Percentiles rank a stretch among this genome's conserved stretches.
Evolutionary conservation across 2,888 invertebrate genomes (phyloP).

Genomic region (Imbricaverruca yamaguchii): DNA sequence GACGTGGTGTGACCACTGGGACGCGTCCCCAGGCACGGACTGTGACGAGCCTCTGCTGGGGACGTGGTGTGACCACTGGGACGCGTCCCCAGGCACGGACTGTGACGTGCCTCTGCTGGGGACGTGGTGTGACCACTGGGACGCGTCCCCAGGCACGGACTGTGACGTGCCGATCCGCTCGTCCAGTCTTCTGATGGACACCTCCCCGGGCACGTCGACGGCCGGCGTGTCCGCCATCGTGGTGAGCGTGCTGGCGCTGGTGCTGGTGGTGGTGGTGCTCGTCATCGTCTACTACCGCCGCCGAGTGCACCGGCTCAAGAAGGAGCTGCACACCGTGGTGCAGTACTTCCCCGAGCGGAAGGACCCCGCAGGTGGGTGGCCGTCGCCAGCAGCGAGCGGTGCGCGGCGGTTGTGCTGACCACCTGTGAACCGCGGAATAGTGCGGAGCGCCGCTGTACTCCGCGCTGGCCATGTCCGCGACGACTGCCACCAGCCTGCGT

Average conservation of each 20-base stretch:
- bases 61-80: no score
- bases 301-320: constrained; percentile 28
- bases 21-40: no score
- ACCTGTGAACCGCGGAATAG: no score
- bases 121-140: not conserved
- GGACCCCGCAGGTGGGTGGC: not conserved
- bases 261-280: constrained; percentile 22
- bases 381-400: no score
- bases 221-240: constrained; percentile 17
- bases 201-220: not conserved
- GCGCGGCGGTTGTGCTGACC: no score
- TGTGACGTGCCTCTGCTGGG: not conserved
- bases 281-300: constrained; percentile 24
- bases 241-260: constrained; percentile 19
- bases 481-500: not conserved
- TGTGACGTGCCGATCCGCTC: constrained; percentile 2
- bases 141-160: not conserved
- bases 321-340: constrained; percentile 25
- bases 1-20: no score
- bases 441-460: no score
- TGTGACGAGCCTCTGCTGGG: no score
- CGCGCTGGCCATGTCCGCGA: no score
- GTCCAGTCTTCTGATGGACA: not conserved
- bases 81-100: no score
- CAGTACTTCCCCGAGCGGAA: constrained; percentile 17